A percentile compares a stretch with the other conserved stretches of the same genome.
Conservation (phyloP, 2,888 invertebrate species). For the Stomorhina lunata region DNA sequence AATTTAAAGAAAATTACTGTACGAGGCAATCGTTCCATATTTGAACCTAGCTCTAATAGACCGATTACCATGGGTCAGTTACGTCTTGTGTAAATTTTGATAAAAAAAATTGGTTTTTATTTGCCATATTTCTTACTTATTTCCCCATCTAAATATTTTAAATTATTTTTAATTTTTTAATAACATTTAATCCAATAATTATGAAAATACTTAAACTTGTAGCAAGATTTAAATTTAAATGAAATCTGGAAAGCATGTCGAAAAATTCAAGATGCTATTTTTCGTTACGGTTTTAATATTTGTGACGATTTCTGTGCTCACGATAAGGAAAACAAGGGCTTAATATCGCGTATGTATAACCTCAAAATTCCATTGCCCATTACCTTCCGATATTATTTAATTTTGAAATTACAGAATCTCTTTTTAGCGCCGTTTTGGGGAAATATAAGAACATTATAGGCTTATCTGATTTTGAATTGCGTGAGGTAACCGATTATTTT, state of each 20-base stretch:
- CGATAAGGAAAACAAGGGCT: constrained; percentile 85
- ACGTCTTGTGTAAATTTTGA: too few species aligned
- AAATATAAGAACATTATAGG: constrained; percentile 85
- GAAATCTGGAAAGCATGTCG: constrained; percentile 90
- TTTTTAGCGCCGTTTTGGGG: constrained; percentile 86
- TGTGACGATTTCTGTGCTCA: constrained; percentile 86
- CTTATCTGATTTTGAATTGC: constrained; percentile 86
- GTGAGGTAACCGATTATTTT: constrained; percentile 88
- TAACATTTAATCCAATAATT: too few species aligned
- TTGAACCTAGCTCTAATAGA: too few species aligned
- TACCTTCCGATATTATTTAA: background rate
- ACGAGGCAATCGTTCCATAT: too few species aligned
- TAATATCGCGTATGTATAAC: constrained; percentile 83
- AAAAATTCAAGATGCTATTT: constrained; percentile 88
- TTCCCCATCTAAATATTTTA: too few species aligned
- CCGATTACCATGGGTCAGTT: too few species aligned
- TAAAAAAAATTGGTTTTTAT: too few species aligned
- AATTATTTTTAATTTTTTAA: too few species aligned
- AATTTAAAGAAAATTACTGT: too few species aligned
- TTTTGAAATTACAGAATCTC: constrained; percentile 82
- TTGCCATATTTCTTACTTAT: too few species aligned
- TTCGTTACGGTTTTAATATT: constrained; percentile 86
- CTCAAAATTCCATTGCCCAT: background rate
- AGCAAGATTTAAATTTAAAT: constrained; percentile 79
- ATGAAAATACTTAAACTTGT: background rate